Percentiles rank a stretch among this genome's conserved stretches.
Conservation (phyloP, 2,113 vertebrate genomes). For the Paramisgurnus dabryanus region DNA sequence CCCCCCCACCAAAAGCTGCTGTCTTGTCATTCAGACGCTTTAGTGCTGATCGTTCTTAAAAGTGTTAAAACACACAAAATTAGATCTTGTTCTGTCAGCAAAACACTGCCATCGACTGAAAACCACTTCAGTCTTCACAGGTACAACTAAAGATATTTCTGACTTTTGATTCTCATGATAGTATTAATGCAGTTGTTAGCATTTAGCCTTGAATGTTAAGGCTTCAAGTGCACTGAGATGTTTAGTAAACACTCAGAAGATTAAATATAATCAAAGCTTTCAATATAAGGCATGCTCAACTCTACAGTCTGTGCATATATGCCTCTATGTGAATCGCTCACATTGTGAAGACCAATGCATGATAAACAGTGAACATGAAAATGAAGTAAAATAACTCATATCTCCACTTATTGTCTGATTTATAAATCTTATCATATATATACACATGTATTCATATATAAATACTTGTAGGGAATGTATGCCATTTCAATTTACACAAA, state of each 20-base stretch:
- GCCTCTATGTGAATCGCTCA: constrained; percentile 20
- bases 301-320: constrained; percentile 3
- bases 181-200: constrained; percentile 7
- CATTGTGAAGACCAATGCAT: not conserved
- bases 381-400: constrained; percentile 54
- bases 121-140: constrained; percentile 3
- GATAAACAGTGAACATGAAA: not conserved
- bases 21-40: not conserved
- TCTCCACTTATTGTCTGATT: constrained; percentile 68
- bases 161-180: not conserved
- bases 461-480: constrained; percentile 76
- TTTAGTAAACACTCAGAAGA: constrained; percentile 12
- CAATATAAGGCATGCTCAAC: constrained; percentile 20
- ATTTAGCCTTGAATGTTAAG: constrained; percentile 18
- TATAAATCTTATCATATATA: constrained; percentile 72
- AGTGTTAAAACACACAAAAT: constrained; percentile 44
- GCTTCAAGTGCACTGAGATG: constrained; percentile 12
- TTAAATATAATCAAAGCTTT: constrained; percentile 4
- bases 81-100: constrained; percentile 2
- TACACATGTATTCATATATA: constrained; percentile 73
- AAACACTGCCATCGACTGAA: not conserved
- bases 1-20: not conserved
- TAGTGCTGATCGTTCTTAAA: constrained; percentile 1
- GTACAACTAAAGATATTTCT: not conserved
- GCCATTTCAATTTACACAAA: constrained; percentile 66